Evolutionary conservation across 2,797 vertebrate species (phyloP), one percentile per base, ranked within the genome.

Genomic region (Petrocephalus sullivani): DNA sequence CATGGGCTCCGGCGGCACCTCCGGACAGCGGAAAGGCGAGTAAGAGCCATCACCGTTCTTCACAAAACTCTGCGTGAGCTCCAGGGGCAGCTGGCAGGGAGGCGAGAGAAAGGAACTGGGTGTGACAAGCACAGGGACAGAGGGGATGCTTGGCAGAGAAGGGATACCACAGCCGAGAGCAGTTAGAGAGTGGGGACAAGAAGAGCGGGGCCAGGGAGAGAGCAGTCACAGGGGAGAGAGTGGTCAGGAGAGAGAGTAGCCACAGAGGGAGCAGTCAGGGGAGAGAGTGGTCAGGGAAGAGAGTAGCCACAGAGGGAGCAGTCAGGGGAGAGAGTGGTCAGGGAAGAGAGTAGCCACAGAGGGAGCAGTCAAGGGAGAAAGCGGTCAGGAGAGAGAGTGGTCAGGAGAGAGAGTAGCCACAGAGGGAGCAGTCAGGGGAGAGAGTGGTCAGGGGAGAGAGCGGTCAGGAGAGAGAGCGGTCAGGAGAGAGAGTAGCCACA

Each of bases 51-150:
- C 97, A 0, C 92, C 92, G 91, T 98, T 98, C 93, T 96, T 97
- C 51, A 98, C 95, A 91, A 99, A 98, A 92, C 97, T 98, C 85
- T 97, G 96, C 0, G 95, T 97, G 87, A 98, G 93, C 93, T 98
- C 97, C 92, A 99, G 93, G 0, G 97, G 96, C 93, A 99, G 90
- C 98, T 98, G 92, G 56, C 85, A 57, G 78, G 41, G 23, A 2
- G 49, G 82, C 0, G 7, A 85, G 1, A 75, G 3, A 10, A 1
- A 75, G 21, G 88, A 6, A 67, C 5, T 81, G 60, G 33, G 49
- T 88, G 3, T 23, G 81, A 33, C 87, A 10, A 7, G 4, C 51
- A 46, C 81, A 23, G 23, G 12, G 61, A 57, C 46, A 75, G 41
- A 87, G 57, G 12, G 37, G 9, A 28, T 1, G 4, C 12, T 21